These are phyloP conservation scores for Oreotrochilus melanogaster DNA, from an alignment of 2,113 vertebrate species.

Conservation along the genomic window DNA sequence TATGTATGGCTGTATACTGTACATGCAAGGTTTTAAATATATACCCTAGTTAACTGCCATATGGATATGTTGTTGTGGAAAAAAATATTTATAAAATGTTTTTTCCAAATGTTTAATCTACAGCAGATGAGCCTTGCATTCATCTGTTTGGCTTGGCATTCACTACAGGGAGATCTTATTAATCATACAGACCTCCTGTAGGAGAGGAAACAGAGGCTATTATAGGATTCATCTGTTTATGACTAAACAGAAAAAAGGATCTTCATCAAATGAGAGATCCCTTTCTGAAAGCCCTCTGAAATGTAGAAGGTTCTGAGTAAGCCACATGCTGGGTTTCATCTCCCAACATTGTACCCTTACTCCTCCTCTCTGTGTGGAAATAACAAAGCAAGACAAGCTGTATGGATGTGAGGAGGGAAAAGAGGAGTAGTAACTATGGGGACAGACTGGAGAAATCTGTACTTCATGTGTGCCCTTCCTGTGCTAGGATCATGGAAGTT, in stretches of 20 bases:
- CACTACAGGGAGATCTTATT: slow-evolving; percentile 76
- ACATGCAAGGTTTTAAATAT: slow-evolving; percentile 67
- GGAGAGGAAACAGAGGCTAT: slow-evolving; percentile 76
- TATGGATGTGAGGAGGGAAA: background rate
- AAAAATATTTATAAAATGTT: slow-evolving; percentile 86
- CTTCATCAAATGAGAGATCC: slow-evolving; percentile 58
- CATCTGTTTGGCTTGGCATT: slow-evolving; percentile 84
- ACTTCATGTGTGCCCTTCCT: background rate
- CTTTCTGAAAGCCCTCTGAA: slow-evolving; percentile 15
- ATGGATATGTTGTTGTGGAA: slow-evolving; percentile 81
- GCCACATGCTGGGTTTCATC: slow-evolving; percentile 34
- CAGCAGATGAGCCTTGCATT: slow-evolving; percentile 82
- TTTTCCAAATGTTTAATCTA: slow-evolving; percentile 86
- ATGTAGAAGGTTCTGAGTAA: slow-evolving; percentile 19
- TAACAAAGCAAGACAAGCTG: background rate
- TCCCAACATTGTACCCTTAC: background rate
- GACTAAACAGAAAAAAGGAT: slow-evolving; percentile 60
- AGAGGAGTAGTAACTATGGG: background rate
- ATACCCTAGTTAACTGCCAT: slow-evolving; percentile 77
- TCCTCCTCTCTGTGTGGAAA: background rate
- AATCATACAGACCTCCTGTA: slow-evolving; percentile 74
- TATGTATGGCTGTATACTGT: slow-evolving; percentile 49
- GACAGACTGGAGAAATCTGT: background rate
- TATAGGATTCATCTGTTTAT: slow-evolving; percentile 69
- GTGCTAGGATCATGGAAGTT: background rate